Conservation (phyloP, 2,888 invertebrate species). For the Eulithis prunata region DNA sequence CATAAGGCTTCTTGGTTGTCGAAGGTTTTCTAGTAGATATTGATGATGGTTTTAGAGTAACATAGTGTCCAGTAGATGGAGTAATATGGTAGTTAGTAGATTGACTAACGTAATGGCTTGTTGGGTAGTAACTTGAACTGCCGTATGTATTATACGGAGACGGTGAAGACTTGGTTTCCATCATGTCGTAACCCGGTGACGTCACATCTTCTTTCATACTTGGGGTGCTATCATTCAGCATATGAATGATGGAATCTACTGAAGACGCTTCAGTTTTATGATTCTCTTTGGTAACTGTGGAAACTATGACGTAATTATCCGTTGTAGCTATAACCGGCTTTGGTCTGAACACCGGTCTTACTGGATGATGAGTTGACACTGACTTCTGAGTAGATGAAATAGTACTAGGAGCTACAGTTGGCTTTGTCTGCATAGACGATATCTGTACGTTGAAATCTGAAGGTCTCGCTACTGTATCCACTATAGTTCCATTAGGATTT, state of each 20-base stretch:
- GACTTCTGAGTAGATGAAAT: constrained; percentile 63
- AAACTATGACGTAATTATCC: constrained; percentile 83
- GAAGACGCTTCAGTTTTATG: constrained; percentile 74
- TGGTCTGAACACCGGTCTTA: constrained; percentile 84
- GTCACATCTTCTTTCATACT: constrained; percentile 70
- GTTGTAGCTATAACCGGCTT: constrained; percentile 70
- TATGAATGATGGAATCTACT: constrained; percentile 85
- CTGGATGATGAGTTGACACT: constrained; percentile 72
- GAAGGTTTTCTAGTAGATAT: constrained; percentile 50
- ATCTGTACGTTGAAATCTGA: constrained; percentile 80
- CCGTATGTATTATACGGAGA: constrained; percentile 50
- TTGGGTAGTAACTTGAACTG: constrained; percentile 50
- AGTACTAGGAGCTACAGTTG: constrained; percentile 64
- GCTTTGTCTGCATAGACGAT: constrained; percentile 79
- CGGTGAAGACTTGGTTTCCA: constrained; percentile 76
- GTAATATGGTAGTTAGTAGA: constrained; percentile 64
- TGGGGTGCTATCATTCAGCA: constrained; percentile 83
- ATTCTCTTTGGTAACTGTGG: constrained; percentile 81
- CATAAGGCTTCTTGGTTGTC: constrained; percentile 52
- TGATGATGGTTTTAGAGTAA: constrained; percentile 71
- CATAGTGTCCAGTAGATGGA: constrained; percentile 62
- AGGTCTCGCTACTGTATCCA: constrained; percentile 77
- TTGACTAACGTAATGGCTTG: constrained; percentile 69
- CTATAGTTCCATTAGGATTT: constrained; percentile 83
- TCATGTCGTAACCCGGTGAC: constrained; percentile 59